These are phyloP conservation scores for Pycnomerus fuliginosus DNA, from an alignment of 2,888 invertebrate species.

Conservation along the genomic window DNA sequence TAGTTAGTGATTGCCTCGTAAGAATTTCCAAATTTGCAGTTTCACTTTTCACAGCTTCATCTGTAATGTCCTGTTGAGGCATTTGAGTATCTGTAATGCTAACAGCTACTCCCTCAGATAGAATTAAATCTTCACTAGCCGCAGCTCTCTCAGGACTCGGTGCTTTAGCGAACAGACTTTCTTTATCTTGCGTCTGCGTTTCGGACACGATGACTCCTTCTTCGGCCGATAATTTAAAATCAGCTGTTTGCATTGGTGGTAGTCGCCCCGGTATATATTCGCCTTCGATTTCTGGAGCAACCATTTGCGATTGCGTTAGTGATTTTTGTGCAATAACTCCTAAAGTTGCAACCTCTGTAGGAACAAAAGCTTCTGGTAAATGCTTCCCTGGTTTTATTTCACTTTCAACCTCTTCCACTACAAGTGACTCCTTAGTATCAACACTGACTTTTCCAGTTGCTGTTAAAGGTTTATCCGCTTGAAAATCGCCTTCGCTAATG, in stretches of 20 bases:
- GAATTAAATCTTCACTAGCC: slow-evolving; percentile 56
- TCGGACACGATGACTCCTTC: slow-evolving; percentile 62
- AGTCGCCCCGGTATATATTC: slow-evolving; percentile 59
- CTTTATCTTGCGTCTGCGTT: slow-evolving; percentile 65
- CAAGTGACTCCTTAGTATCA: slow-evolving; percentile 62
- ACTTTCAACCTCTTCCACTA: slow-evolving; percentile 67
- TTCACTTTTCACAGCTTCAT: slow-evolving; percentile 55
- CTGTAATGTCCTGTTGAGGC: slow-evolving; percentile 58
- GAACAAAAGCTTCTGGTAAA: slow-evolving; percentile 75
- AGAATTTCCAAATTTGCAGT: slow-evolving; percentile 62
- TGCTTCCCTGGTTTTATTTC: slow-evolving; percentile 76
- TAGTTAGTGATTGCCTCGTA: slow-evolving; percentile 63
- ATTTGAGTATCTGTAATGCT: slow-evolving; percentile 65
- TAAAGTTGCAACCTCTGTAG: slow-evolving; percentile 72
- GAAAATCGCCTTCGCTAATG: slow-evolving; percentile 60
- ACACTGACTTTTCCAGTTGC: slow-evolving; percentile 64
- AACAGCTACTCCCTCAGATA: slow-evolving; percentile 60
- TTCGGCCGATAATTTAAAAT: slow-evolving; percentile 59
- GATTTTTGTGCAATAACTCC: slow-evolving; percentile 67
- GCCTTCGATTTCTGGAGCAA: slow-evolving; percentile 70
- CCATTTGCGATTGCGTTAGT: slow-evolving; percentile 63
- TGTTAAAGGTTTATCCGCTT: slow-evolving; percentile 53
- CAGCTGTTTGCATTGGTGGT: slow-evolving; percentile 63
- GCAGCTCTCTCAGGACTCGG: slow-evolving; percentile 50
- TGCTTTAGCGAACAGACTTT: slow-evolving; percentile 57